Conservation (phyloP, 2,888 invertebrate genomes). For the Agriopis aurantiaria region DNA sequence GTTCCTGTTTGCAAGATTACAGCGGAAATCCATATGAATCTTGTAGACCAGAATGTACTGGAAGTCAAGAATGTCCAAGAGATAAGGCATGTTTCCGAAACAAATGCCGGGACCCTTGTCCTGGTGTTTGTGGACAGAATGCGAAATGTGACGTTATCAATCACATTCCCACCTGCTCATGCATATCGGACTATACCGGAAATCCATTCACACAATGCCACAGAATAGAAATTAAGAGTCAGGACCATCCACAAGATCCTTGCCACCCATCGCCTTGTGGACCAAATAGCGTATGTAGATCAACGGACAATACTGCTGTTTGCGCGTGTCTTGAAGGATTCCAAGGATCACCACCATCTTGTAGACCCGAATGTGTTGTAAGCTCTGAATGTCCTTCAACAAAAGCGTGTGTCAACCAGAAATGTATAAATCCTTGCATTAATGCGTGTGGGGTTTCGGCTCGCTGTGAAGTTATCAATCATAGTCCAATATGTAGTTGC, state of each 20-base stretch:
- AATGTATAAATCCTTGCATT: conserved; percentile 93
- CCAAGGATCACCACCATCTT: conserved; percentile 92
- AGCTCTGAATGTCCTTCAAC: conserved; percentile 93
- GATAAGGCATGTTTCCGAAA: conserved; percentile 90
- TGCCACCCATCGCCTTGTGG: conserved; percentile 93
- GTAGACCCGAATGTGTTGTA: conserved; percentile 94
- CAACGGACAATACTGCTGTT: conserved; percentile 91
- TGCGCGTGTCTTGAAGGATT: conserved; percentile 92
- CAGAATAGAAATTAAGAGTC: conserved; percentile 61
- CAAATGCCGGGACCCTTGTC: conserved; percentile 91
- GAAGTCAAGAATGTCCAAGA: conserved; percentile 90
- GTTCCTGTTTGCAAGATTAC: conserved; percentile 89
- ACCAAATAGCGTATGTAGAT: conserved; percentile 91
- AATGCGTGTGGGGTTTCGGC: conserved; percentile 93
- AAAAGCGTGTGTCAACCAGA: conserved; percentile 93
- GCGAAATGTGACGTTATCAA: conserved; percentile 91
- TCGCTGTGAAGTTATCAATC: conserved; percentile 92
- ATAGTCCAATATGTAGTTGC: conserved; percentile 95
- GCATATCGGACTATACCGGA: conserved; percentile 89
- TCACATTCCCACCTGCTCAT: conserved; percentile 91
- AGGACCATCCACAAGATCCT: conserved; percentile 86
- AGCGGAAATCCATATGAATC: conserved; percentile 90
- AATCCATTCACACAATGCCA: conserved; percentile 89
- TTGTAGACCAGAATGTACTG: conserved; percentile 91
- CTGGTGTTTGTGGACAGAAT: conserved; percentile 90